These are phyloP conservation scores for Euplexia lucipara DNA, from an alignment of 2,888 invertebrate species.

Conservation along the genomic window DNA sequence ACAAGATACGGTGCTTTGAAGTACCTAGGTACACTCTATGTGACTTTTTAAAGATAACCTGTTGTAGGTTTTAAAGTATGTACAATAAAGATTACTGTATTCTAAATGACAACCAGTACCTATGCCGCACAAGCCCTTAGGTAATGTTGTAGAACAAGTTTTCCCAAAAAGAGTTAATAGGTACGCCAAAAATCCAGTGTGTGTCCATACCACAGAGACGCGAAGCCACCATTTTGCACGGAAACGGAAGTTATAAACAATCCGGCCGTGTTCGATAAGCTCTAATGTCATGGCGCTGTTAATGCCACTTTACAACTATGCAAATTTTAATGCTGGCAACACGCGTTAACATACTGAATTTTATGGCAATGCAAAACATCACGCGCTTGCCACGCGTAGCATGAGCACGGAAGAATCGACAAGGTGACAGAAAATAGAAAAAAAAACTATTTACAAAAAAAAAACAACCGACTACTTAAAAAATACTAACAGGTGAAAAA, in stretches of 20 bases:
- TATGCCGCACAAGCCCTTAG: too few relatives aligned
- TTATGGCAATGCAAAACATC: conserved; percentile 24
- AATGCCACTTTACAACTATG: conserved; percentile 61
- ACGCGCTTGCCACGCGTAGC: conserved; percentile 1
- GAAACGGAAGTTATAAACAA: conserved; percentile 74
- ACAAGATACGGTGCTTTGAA: too few relatives aligned
- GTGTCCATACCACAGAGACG: conserved; percentile 49
- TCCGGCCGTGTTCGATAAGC: conserved; percentile 71
- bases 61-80: too few relatives aligned
- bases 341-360: conserved; percentile 39
- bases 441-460: too few relatives aligned
- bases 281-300: conserved; percentile 65
- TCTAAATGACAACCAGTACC: too few relatives aligned
- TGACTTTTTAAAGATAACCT: too few relatives aligned
- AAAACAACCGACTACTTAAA: too few relatives aligned
- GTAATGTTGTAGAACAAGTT: not conserved
- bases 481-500: too few relatives aligned
- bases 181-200: conserved; percentile 48
- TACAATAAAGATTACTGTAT: too few relatives aligned
- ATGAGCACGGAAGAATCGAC: too few relatives aligned
- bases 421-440: too few relatives aligned
- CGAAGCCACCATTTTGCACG: conserved; percentile 59
- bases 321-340: conserved; percentile 63
- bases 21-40: too few relatives aligned
- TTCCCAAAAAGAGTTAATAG: conserved; percentile 1